Base-by-base conservation (phyloP, 1,140 invertebrate species). In the Drosophila nigromelanica region DNA sequence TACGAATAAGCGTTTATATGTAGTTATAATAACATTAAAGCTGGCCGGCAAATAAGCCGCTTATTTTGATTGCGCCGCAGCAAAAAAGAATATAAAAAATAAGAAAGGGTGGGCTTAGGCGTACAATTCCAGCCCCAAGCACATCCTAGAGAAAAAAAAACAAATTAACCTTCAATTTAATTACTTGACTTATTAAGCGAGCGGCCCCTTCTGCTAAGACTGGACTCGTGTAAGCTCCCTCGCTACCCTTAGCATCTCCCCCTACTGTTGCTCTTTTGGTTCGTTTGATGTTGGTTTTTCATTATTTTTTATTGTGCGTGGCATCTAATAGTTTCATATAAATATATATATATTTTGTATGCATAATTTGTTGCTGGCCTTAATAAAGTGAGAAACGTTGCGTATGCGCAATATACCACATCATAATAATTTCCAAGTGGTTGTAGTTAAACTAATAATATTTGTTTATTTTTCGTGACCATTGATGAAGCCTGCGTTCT, bases 81-180 rank as follows among this genome's bases (percentile, higher is more conserved):
- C 24, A 24, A 58, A 64, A 33, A 50, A 37, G 24, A n/a, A 39
- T 7, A 18, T 50, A 35, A 39, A 50, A 42, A 64, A 51, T 35
- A 27, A 50, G 30, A 62, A 62, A 51, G 51, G 45, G 42, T 66
- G 40, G 51, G 51, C 62, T 66, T 45, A 52, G 35, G 39, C 27
- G 12, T 30, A 11, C 42, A 10, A 35, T 45, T 7, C 24, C 8
- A 11, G 7, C 6, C 12, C 21, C 37, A 24, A 21, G 21, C 6
- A 1, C 35, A 39, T 21, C 11, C n/a, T n/a, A 15, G 11, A 30
- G 43, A 39, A 62, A 58, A 55, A 45, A 62, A 64, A 78, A 60
- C 66, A 78, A 82, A 82, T 82, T 82, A 67, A 67, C 79, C 79
- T 78, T 78, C 60, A 78, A 78, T 82, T 78, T 82, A 82, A 82